phyloP scores from a whole-genome alignment of 1,140 invertebrate species.

The Potamilus streckersoni region DNA sequence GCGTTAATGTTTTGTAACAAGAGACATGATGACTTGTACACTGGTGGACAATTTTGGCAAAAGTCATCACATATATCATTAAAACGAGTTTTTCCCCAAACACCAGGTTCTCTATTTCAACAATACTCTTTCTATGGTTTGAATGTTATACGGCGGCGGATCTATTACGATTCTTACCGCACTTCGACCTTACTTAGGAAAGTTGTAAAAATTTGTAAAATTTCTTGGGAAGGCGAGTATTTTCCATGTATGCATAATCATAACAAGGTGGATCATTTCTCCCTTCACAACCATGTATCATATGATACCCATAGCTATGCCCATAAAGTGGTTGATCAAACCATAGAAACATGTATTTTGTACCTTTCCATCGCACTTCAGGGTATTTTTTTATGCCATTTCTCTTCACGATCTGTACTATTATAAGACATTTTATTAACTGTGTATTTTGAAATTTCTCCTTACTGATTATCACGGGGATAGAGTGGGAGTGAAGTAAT shows the following conservation, averaged over 20 bases:
- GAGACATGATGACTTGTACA: slow-evolving; percentile 2
- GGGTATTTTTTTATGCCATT: slow-evolving; percentile 14
- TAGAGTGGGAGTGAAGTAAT: slow-evolving; percentile 11
- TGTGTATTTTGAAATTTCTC: slow-evolving; percentile 4
- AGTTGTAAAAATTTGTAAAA: no score
- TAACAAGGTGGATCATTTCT: slow-evolving; percentile 12
- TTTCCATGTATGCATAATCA: slow-evolving; percentile 7
- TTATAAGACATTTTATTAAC: slow-evolving; percentile 14
- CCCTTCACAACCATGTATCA: slow-evolving; percentile 7
- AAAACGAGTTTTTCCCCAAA: slow-evolving; percentile 6
- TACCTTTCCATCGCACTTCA: slow-evolving; percentile 1
- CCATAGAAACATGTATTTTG: slow-evolving; percentile 9
- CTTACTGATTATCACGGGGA: neutral
- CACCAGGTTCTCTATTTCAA: slow-evolving; percentile 10
- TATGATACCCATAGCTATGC: no score
- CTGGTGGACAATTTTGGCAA: slow-evolving; percentile 7
- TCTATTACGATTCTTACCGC: no score
- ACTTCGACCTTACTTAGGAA: no score
- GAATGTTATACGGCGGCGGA: no score
- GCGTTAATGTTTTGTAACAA: neutral
- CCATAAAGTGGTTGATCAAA: slow-evolving; percentile 5
- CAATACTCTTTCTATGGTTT: no score
- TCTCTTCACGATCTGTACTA: neutral
- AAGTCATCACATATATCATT: slow-evolving; percentile 16
- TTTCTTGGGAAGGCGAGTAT: no score